A percentile compares a stretch with the other conserved stretches of the same genome.
phyloP scores from a whole-genome alignment of 2,113 vertebrate species.

The Engystomops pustulosus region DNA sequence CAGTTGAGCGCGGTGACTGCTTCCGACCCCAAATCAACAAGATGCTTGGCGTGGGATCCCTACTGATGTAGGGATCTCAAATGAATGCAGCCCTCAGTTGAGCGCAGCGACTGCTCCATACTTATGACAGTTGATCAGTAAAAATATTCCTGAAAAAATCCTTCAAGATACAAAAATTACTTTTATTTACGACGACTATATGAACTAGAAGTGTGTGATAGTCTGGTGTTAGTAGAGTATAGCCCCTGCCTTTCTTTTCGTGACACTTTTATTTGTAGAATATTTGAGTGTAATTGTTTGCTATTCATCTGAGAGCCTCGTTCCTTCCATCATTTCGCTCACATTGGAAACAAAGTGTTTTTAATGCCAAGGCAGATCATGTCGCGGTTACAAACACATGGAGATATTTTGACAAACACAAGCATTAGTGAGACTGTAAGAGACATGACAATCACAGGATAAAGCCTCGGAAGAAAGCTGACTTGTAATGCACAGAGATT shows the following conservation, averaged over 20 bases:
- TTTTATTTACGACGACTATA: too few relatives aligned
- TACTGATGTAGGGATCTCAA: too few relatives aligned
- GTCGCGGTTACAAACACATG: slow-evolving; percentile 54
- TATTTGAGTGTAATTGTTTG: slow-evolving; percentile 43
- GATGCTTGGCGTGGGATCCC: too few relatives aligned
- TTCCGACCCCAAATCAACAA: too few relatives aligned
- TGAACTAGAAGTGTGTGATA: neutral
- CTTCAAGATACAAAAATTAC: too few relatives aligned
- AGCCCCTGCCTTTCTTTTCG: neutral
- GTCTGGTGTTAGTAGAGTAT: neutral
- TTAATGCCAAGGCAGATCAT: slow-evolving; percentile 52
- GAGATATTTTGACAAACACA: slow-evolving; percentile 51
- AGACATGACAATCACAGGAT: slow-evolving; percentile 54
- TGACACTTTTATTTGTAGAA: neutral
- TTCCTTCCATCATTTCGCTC: slow-evolving; percentile 46
- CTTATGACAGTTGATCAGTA: too few relatives aligned
- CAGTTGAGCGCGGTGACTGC: too few relatives aligned
- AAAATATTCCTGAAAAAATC: too few relatives aligned
- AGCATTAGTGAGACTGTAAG: slow-evolving; percentile 31
- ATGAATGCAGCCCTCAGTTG: too few relatives aligned
- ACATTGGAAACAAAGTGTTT: slow-evolving; percentile 51
- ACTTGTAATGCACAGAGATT: slow-evolving; percentile 11
- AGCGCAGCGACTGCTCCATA: too few relatives aligned
- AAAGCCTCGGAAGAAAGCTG: slow-evolving; percentile 58
- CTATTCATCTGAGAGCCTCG: slow-evolving; percentile 27